Base-by-base conservation (phyloP, 2,888 invertebrate species). In the Agapetus fuscipes region DNA sequence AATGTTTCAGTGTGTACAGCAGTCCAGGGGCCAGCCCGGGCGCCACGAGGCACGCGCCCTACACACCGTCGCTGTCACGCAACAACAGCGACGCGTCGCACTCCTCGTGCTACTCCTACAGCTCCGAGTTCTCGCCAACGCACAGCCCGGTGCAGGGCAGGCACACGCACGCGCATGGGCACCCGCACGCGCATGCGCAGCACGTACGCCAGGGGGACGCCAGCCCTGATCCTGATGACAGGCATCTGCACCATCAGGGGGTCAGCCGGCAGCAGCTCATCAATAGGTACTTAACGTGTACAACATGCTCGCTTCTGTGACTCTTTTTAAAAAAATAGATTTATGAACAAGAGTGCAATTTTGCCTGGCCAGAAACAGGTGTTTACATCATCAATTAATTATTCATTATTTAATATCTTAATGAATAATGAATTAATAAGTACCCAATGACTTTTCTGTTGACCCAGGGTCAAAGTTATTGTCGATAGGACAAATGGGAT, bases 51-150 rank as follows among this genome's bases (percentile, higher is more conserved):
- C 90, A 89, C 61, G 74, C 80, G 43, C 77, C 78, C 35, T 76
- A 85, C 53, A 87, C 87, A 36, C 88, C 88, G 26, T 87, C 86
- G 9, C 65, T 90, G 45, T 87, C 87, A 37, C 77, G 90, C 43
- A 90, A 89, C 66, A 90, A 90, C 66, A 88, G 87, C 53, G 90
- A 90, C 58, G 89, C 90, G 2, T 89, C 89, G 43, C 84, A 85
- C 59, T 88, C 88, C 52, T 87, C 88, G 50, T 89, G 88, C 56
- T 88, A 88, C 64, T 85, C 85, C 24, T 86, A 84, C 59, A 85
- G 85, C 56, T 83, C 83, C 9, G 81, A 82, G 61, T 84, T 83
- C 56, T 83, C 83, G 47, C 88, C 88, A 17, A 87, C 86, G 12
- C 88, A 89, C 56, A 88, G 88, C 26, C 89, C 89, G n/a, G 82